Evolutionary conservation across 2,888 invertebrate species (phyloP), one percentile per base, ranked within the genome.

Genomic region (Zonitis immaculata): DNA sequence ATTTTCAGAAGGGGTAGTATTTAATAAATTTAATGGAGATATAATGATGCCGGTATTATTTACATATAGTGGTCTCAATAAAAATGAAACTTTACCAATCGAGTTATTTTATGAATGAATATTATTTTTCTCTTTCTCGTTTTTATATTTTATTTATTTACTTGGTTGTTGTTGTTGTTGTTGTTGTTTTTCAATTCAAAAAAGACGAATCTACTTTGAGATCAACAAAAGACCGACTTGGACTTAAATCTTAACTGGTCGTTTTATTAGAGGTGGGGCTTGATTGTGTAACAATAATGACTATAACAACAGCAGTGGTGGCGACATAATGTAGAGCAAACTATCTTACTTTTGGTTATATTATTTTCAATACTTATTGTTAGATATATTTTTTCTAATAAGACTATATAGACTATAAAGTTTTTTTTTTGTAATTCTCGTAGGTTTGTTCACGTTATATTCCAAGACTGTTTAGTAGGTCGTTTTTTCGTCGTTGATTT

Each of bases 1-100:
- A 9, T 5, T 3, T 9, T 3, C 0, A n/a, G 12, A 14, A 2
- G 32, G 14, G 28, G 28, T n/a, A n/a, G 28, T 12, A 44, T 52
- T 52, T 48, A 35, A 48, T 47, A 52, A 52, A 52, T 51, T 46
- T 46, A 27, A 46, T 51, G 46, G 39, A 51, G 46, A 45, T 51
- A 46, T 46, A 51, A 51, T 46, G 28, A 51, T 51, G 42, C 46
- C 20, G 46, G 12, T 44, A 8, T 51, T 49, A 49, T 49, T 49
- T 18, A 49, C 44, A n/a, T 27, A 12, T 4, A 9, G 27, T 32
- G 46, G 14, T 9, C 14, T 50, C 52, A 35, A 47, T 47, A 46
- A 42, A 47, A 46, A 39, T 39, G 8, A 39, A 22, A 22, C 22
- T 22, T 5, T 5, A 22, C 22, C 22, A 22, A 22, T 22, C 3